Percentiles rank a stretch among this genome's conserved stretches.
Conservation (phyloP, 1,140 invertebrate species). For the Drosophila virilis region DNA sequence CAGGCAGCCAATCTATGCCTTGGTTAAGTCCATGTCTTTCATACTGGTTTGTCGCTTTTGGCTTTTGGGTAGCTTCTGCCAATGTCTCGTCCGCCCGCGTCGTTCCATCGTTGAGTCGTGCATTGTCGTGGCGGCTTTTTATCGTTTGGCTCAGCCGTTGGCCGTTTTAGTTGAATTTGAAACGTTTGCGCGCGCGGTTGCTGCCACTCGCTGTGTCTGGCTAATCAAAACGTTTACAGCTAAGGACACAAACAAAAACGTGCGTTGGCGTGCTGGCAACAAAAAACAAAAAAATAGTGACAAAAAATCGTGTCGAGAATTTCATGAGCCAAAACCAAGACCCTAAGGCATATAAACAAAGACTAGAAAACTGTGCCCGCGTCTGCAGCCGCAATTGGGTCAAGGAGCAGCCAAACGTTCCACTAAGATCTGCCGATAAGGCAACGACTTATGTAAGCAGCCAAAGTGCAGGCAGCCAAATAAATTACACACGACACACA, state of each 20-base stretch:
- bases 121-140: conserved; percentile 60
- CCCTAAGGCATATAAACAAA: too few relatives aligned
- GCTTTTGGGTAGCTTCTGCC: conserved; percentile 74
- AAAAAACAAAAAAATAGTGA: conserved; percentile 6
- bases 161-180: conserved; percentile 77
- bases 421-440: conserved; percentile 8
- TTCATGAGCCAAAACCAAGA: background rate
- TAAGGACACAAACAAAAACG: conserved; percentile 34
- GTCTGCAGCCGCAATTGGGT: conserved; percentile 26
- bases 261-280: background rate
- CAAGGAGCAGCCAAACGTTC: conserved; percentile 28
- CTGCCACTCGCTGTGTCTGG: conserved; percentile 1
- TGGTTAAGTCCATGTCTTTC: conserved; percentile 47
- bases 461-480: background rate
- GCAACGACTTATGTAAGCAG: conserved; percentile 34
- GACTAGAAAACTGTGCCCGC: conserved; percentile 33
- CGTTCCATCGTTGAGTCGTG: background rate
- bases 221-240: conserved; percentile 8
- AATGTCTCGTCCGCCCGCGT: conserved; percentile 22
- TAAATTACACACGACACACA: too few relatives aligned
- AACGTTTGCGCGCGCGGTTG: conserved; percentile 75
- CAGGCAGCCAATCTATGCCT: conserved; percentile 10
- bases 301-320: conserved; percentile 39
- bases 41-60: conserved; percentile 65
- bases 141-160: conserved; percentile 59